Base-by-base conservation (phyloP, 2,113 vertebrate genomes). In the Alexandromys fortis region DNA sequence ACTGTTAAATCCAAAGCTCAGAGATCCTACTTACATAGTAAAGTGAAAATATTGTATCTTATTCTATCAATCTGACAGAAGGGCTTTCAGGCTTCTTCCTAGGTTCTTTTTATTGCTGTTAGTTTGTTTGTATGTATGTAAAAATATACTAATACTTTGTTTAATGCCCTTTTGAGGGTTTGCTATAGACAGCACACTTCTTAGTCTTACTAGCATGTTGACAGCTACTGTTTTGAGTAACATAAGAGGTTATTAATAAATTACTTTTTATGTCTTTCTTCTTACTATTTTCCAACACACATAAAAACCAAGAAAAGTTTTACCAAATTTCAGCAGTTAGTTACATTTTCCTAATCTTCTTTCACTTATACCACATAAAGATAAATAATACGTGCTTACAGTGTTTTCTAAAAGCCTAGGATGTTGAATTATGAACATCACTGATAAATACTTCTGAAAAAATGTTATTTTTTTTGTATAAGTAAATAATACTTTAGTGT, bases 261-360 rank as follows among this genome's bases (percentile, higher is more conserved):
- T 65, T 35, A 82, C 35, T 79, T 72, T 88, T 85, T 35, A 49
- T 81, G 76, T 86, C 63, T 16, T 70, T 76, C 52, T 73, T 83
- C 88, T 77, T 33, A 93, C 42, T 78, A n/a, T 52, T 96, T 96
- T 95, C n/a, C 83, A 91, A 83, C 11, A 68, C 26, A 67, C 16
- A 47, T 63, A 91, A 12, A 94, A 95, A 91, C 63, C 16, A 49
- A 5, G 28, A 14, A 72, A 87, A 33, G 33, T 45, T 38, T 55
- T 67, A 91, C 6, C 13, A 91, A 58, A 52, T 81, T 89, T 85
- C 3, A 16, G 19, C 10, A n/a, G 26, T 67, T 93, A 79, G 38
- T 8, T 30, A 86, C 11, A 35, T 49, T 86, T 86, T 49, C 5
- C 17, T 11, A 49, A 47, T 49, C 30, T 88, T 24, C 24, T 38